Evolutionary conservation across 2,888 invertebrate genomes (phyloP).

Genomic region (Leptopilina drosophilae): DNA sequence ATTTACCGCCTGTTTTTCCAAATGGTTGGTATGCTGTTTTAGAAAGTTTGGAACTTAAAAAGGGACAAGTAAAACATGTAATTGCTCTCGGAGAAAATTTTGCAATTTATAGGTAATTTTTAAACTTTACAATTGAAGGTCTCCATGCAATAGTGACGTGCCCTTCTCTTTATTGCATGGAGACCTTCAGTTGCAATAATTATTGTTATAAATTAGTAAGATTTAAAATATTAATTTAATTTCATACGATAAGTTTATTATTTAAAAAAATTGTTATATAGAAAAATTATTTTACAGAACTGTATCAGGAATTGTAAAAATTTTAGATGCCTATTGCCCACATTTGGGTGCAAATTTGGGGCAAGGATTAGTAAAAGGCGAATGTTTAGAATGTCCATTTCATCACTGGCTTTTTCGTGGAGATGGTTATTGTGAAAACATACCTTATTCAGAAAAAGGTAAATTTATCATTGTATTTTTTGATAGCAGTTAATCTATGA

Average conservation of each 20-base stretch:
- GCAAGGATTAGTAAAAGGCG: constrained; percentile 81
- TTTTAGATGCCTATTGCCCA: constrained; percentile 92
- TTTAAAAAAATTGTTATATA: neutral
- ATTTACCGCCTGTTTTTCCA: constrained; percentile 89
- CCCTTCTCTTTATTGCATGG: too few species aligned
- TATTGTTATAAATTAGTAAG: neutral
- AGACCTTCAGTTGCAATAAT: neutral
- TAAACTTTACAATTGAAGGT: neutral
- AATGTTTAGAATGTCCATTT: constrained; percentile 92
- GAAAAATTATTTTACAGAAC: constrained; percentile 60
- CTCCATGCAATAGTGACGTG: too few species aligned
- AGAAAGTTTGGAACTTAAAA: constrained; percentile 82
- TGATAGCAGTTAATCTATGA: too few species aligned
- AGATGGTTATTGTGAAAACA: constrained; percentile 84
- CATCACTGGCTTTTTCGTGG: constrained; percentile 92
- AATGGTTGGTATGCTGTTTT: constrained; percentile 92
- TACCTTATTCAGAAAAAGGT: constrained; percentile 85
- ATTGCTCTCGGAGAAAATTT: constrained; percentile 82
- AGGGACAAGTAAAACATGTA: constrained; percentile 80
- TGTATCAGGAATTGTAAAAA: constrained; percentile 81
- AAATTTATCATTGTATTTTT: constrained; percentile 41
- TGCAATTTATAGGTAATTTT: constrained; percentile 72
- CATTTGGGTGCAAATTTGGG: constrained; percentile 93
- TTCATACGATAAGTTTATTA: neutral
- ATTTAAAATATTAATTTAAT: neutral